Base-by-base conservation (phyloP, 35 echinoderm and acorn worm genomes). In the Anneissia japonica region DNA sequence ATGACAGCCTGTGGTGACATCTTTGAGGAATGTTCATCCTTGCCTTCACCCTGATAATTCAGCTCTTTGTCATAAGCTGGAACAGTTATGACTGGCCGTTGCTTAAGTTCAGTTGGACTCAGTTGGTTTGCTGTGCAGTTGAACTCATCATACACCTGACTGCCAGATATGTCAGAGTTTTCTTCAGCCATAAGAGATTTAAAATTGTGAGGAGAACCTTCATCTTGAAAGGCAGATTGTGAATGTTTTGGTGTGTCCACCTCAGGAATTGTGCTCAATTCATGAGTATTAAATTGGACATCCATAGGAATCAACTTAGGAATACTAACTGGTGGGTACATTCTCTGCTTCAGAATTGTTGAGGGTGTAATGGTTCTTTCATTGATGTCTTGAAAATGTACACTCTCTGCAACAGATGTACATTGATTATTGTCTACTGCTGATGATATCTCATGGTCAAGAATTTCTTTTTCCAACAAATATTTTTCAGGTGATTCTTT, bases 251-350 rank as follows among this genome's bases (percentile, higher is more conserved):
- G 90, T 0, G 91, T 89, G 7, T 99, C 96, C 41, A 88, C 87
- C 43, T 99, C 96, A 19, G 89, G 37, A 17, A 99, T 99, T 19
- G 96, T 99, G 40, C 96, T 99, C 31, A 99, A 73, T 77, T 99
- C 96, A 92, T 99, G 96, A 34, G 92, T 89, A 23, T 64, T 64
- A 19, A 64, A 64, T 64, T 64, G 11, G 51, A 64, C 51, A 64
- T 64, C 51, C 7, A 64, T 26, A 11, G 51, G 51, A 64, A 64
- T 64, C 19, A 64, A 9, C 19, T 64, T 64, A 64, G 51, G 51
- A 26, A 64, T 64, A 23, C 51, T 64, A 64, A 64, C 51, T 23
- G 51, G 51, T 26, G 51, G 51, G 51, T 64, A 64, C 26, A 23
- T 64, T 23, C 19, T 64, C 19, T 23, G 51, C 26, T 1, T 23